Base-by-base conservation (phyloP, 1,140 invertebrate genomes). In the Antheraea pernyi region DNA sequence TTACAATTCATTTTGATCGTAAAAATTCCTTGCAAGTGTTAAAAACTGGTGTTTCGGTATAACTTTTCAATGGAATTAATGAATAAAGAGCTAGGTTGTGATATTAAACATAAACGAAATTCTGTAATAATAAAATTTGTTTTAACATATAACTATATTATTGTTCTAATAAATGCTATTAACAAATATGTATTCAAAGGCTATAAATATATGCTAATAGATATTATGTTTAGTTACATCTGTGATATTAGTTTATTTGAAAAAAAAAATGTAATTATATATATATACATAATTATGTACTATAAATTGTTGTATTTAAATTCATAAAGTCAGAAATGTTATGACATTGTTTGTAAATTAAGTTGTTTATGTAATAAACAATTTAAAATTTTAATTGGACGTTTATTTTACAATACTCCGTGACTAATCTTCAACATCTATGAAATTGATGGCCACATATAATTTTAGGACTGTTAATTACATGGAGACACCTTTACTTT, bases 321-420 rank as follows among this genome's bases (percentile, higher is more conserved):
- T 72, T 71, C 42, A 76, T 70, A 81, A 68, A 73, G 88, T 80
- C 83, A 82, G 82, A 74, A 79, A 77, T 79, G 83, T 88, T 89
- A 83, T 84, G 79, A 82, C 71, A 78, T 85, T 87, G 83, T 91
- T 83, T 84, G 70, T 80, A 77, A 83, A 79, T 78, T 77, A 79
- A 78, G 67, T 85, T 89, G 86, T 88, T 91, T 91, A 91, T 89
- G 48, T 83, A 91, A 91, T 91, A 91, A 88, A 91, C 86, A 86
- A 86, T 81, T 72, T 78, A 22, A 73, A 80, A 82, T 76, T 79
- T 79, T 71, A 67, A 63, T 67, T 65, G 64, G 8, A 36, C 11
- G 16, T 39, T 61, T 67, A 19, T 19, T 73, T 58, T 61, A 68
- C 72, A 67, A 59, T 67, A 37, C 65, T 18, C 65, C 53, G 22